phyloP scores from a whole-genome alignment of 2,797 vertebrate species.

The Varecia variegata region DNA sequence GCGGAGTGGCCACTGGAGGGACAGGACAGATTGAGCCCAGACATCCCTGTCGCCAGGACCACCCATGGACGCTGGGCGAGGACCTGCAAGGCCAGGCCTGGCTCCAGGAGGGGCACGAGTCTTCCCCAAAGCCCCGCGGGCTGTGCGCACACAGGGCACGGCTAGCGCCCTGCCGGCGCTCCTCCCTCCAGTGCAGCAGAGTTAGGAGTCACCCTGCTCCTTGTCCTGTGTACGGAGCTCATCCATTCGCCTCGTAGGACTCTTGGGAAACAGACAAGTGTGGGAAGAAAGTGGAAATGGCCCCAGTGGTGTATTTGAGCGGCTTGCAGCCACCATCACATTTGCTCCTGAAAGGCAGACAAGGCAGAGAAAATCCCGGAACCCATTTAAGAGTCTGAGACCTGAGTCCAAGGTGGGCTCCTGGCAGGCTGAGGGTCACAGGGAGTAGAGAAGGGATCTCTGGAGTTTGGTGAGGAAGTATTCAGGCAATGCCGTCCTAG shows the following conservation, averaged over 20 bases:
- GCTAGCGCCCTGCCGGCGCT: not conserved
- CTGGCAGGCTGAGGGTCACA: not conserved
- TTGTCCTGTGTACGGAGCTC: not conserved
- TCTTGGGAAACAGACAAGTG: too few relatives aligned
- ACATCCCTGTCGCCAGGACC: not conserved
- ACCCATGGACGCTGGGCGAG: not conserved
- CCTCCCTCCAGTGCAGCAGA: too few relatives aligned
- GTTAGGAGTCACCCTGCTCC: not conserved
- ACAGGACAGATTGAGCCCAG: not conserved
- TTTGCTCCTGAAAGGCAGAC: not conserved
- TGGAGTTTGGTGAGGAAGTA: not conserved
- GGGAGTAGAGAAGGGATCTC: not conserved
- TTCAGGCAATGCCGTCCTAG: not conserved
- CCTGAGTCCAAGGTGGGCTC: not conserved
- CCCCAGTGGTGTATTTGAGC: too few relatives aligned
- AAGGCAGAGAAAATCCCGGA: not conserved
- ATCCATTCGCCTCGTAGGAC: too few relatives aligned
- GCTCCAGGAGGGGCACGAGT: not conserved
- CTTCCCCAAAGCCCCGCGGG: too few relatives aligned
- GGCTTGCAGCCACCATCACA: not conserved
- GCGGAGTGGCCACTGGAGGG: not conserved
- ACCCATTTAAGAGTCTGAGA: not conserved
- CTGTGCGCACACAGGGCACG: too few relatives aligned
- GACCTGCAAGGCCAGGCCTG: not conserved
- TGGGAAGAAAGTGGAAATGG: not conserved